Conservation (phyloP, 2,113 vertebrate genomes). For the Aspidoscelis tigris region DNA sequence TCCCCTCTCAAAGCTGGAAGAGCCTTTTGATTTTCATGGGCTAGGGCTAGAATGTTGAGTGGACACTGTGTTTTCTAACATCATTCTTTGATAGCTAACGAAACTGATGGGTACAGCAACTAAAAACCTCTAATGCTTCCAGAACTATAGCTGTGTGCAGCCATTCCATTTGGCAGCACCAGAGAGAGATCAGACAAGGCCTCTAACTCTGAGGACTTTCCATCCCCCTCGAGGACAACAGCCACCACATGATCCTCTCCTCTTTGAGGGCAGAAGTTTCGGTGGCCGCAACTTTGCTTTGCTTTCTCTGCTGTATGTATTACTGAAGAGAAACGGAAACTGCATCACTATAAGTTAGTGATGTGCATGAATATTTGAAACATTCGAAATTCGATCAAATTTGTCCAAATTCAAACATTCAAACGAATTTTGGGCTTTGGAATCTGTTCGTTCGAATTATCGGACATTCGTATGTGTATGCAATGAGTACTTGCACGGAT, state of each 20-base stretch:
- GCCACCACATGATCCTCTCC: neutral
- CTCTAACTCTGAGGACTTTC: neutral
- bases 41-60: neutral
- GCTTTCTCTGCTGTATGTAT: neutral
- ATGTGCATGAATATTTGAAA: too few species aligned
- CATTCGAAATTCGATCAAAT: too few species aligned
- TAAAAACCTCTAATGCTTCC: neutral
- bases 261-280: neutral
- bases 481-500: too few species aligned
- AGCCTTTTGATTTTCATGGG: neutral
- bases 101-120: neutral
- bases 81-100: too few species aligned
- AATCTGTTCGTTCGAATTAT: too few species aligned
- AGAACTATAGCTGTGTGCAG: neutral
- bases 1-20: neutral
- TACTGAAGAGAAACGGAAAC: neutral
- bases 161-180: neutral
- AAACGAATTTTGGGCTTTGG: too few species aligned
- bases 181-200: neutral
- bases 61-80: too few species aligned
- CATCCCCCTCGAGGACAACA: neutral
- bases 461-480: too few species aligned
- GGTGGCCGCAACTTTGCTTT: neutral
- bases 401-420: too few species aligned
- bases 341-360: neutral